These are phyloP conservation scores for Meandrina meandrites DNA, from an alignment of 92 coral and sea anemone species.

Conservation along the genomic window DNA sequence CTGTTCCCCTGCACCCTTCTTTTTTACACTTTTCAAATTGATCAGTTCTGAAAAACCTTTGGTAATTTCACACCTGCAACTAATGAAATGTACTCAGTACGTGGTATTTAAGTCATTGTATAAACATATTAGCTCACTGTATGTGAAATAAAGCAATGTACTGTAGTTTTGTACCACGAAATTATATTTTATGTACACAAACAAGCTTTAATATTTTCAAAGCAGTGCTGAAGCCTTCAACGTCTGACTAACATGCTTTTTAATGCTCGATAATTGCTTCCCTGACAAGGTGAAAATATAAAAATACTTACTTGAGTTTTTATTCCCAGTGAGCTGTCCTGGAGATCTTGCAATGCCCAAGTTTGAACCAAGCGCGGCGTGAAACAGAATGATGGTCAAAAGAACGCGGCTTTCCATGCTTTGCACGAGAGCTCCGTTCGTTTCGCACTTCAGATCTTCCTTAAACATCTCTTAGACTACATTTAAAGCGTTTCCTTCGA, in stretches of 20 bases:
- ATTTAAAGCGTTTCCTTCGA: slow-evolving; percentile 7
- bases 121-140: neutral
- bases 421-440: neutral
- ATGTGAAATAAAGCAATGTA: neutral
- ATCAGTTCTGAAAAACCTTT: neutral
- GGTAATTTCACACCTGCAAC: too few species aligned
- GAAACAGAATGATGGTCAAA: neutral
- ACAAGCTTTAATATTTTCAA: neutral
- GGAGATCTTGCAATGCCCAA: neutral
- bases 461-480: neutral
- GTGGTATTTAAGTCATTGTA: too few species aligned
- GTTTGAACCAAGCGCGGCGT: neutral
- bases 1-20: too few species aligned
- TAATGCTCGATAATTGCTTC: neutral
- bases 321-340: neutral
- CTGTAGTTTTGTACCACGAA: too few species aligned
- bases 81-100: too few species aligned
- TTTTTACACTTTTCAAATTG: too few species aligned
- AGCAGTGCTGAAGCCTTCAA: neutral
- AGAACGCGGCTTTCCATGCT: slow-evolving; percentile 30
- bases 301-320: slow-evolving; percentile 13
- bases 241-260: neutral
- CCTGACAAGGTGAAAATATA: neutral
- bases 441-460: neutral
- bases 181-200: neutral